These are phyloP conservation scores for Microctenopoma steveboyesi DNA, from an alignment of 2,797 vertebrate genomes.

Conservation along the genomic window DNA sequence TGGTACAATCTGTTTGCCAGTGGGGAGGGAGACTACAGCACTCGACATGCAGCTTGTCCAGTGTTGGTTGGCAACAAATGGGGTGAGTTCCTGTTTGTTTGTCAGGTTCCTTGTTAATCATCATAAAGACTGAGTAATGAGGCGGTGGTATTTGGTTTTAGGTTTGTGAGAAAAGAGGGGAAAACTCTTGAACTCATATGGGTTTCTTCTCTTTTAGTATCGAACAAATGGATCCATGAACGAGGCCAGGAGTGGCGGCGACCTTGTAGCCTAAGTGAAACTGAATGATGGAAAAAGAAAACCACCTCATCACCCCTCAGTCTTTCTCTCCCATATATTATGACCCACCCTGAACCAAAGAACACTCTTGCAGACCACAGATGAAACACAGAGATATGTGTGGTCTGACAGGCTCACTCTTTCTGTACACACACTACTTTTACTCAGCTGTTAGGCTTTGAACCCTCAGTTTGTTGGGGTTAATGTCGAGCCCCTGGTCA, in stretches of 20 bases:
- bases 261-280: constrained; percentile 90
- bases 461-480: constrained; percentile 52
- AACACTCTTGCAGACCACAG: constrained; percentile 55
- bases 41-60: constrained; percentile 95
- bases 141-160: not conserved
- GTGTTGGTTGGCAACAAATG: constrained; percentile 98
- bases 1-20: constrained; percentile 98
- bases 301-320: not conserved
- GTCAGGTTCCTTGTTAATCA: not conserved
- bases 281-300: constrained; percentile 66
- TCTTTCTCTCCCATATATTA: constrained; percentile 29
- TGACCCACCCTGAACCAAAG: constrained; percentile 49
- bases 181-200: not conserved
- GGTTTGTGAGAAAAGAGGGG: not conserved
- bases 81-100: constrained; percentile 85
- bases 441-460: constrained; percentile 24
- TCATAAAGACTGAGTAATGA: not conserved
- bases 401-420: constrained; percentile 22
- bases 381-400: constrained; percentile 29
- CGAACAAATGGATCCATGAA: constrained; percentile 99
- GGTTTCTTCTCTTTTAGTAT: constrained; percentile 83
- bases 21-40: constrained; percentile 98
- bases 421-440: constrained; percentile 35
- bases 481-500: constrained; percentile 42
- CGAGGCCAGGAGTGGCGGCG: constrained; percentile 97